These are phyloP conservation scores for Alsophila aescularia DNA, from an alignment of 2,888 invertebrate species.

Conservation along the genomic window DNA sequence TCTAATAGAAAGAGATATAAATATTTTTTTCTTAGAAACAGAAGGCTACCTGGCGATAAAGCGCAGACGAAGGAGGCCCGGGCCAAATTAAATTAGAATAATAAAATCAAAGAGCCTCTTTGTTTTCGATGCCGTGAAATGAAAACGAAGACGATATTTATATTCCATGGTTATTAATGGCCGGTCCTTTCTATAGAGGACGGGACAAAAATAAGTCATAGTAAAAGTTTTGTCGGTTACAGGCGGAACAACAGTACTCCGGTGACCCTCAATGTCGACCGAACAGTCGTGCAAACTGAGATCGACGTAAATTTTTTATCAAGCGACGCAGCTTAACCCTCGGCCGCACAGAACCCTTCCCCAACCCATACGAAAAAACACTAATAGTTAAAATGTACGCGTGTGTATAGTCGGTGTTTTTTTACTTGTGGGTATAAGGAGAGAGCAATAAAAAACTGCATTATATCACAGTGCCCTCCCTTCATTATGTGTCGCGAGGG, in stretches of 20 bases:
- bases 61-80: slow-evolving; percentile 74
- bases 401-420: slow-evolving; percentile 62
- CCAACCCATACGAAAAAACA: slow-evolving; percentile 67
- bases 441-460: slow-evolving; percentile 83
- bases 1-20: slow-evolving; percentile 83
- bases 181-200: slow-evolving; percentile 32
- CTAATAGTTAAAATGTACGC: slow-evolving; percentile 82
- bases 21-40: slow-evolving; percentile 80
- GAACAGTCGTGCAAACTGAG: slow-evolving; percentile 65
- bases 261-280: slow-evolving; percentile 60
- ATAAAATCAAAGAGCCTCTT: slow-evolving; percentile 71
- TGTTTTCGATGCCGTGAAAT: slow-evolving; percentile 55
- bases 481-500: slow-evolving; percentile 76
- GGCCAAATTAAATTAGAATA: slow-evolving; percentile 79
- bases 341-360: slow-evolving; percentile 75
- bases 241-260: slow-evolving; percentile 52
- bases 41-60: slow-evolving; percentile 82
- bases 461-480: slow-evolving; percentile 82
- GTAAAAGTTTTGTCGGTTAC: slow-evolving; percentile 26
- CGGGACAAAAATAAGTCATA: slow-evolving; percentile 33
- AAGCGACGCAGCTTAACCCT: slow-evolving; percentile 67
- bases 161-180: slow-evolving; percentile 43
- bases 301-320: slow-evolving; percentile 79
- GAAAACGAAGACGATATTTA: slow-evolving; percentile 41
- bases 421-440: slow-evolving; percentile 81